Percentiles rank a stretch among this genome's conserved stretches.
Evolutionary conservation across 2,113 vertebrate genomes (phyloP).

Genomic region (Xiphophorus maculatus): DNA sequence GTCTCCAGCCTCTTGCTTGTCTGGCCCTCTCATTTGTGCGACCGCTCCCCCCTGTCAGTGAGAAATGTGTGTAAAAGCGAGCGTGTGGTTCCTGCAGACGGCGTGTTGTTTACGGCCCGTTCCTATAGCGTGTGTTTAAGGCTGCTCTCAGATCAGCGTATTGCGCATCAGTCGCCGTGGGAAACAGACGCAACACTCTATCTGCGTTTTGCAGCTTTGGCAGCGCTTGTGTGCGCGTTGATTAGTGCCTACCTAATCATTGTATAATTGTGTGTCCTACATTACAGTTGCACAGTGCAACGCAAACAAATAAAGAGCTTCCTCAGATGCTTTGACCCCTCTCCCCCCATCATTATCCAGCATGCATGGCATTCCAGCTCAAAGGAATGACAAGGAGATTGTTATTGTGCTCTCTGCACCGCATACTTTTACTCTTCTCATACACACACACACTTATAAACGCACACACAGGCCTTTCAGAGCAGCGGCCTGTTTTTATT

Average conservation of each 20-base stretch:
- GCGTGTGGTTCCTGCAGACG: slow-evolving; percentile 26
- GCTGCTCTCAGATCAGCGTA: neutral
- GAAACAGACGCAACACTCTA: slow-evolving; percentile 29
- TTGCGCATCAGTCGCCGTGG: slow-evolving; percentile 37
- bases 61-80: slow-evolving; percentile 28
- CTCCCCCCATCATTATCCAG: slow-evolving; percentile 71
- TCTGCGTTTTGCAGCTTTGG: slow-evolving; percentile 7
- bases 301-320: slow-evolving; percentile 79
- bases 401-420: slow-evolving; percentile 77
- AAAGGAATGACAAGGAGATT: slow-evolving; percentile 81
- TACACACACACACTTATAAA: slow-evolving; percentile 45
- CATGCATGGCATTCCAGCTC: slow-evolving; percentile 79
- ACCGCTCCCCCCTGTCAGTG: slow-evolving; percentile 30
- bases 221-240: neutral
- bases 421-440: slow-evolving; percentile 73
- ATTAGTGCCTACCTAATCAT: slow-evolving; percentile 35
- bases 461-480: slow-evolving; percentile 59
- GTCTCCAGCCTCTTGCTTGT: slow-evolving; percentile 28
- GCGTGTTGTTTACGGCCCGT: slow-evolving; percentile 8
- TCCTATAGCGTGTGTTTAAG: slow-evolving; percentile 44
- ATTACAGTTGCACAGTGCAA: slow-evolving; percentile 64
- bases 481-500: slow-evolving; percentile 65
- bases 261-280: slow-evolving; percentile 62
- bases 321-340: slow-evolving; percentile 67
- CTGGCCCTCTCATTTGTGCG: slow-evolving; percentile 33